phyloP scores from a whole-genome alignment of 2,797 vertebrate genomes.

The Gallinago solitaria region DNA sequence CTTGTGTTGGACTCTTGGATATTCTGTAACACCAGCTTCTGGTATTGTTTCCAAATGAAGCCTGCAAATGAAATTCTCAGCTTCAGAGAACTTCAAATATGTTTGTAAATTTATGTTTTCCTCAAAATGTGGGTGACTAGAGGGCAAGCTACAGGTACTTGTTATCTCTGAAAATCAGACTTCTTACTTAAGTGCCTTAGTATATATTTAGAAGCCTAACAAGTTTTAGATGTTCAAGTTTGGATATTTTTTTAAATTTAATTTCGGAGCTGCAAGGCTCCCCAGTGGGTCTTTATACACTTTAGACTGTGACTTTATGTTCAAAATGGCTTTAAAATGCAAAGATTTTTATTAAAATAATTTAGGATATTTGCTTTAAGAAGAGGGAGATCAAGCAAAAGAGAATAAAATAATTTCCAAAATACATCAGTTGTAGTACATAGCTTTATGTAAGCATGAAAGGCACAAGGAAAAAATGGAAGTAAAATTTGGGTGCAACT shows the following conservation, averaged over 20 bases:
- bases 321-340: not conserved
- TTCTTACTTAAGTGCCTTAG: not conserved
- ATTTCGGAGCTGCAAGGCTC: not conserved
- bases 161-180: not conserved
- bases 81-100: not conserved
- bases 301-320: not conserved
- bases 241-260: not conserved
- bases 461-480: not conserved
- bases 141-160: not conserved
- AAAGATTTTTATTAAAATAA: not conserved
- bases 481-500: not conserved
- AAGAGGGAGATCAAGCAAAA: not conserved
- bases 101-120: not conserved
- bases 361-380: not conserved
- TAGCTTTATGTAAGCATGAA: not conserved
- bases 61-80: not conserved
- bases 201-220: not conserved
- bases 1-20: not conserved
- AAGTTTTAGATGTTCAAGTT: not conserved
- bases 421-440: not conserved
- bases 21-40: not conserved
- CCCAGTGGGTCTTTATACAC: not conserved
- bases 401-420: not conserved
- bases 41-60: not conserved
- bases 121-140: not conserved